Conservation (phyloP, 2,797 vertebrate species). For the Enteromius paludinosus region DNA sequence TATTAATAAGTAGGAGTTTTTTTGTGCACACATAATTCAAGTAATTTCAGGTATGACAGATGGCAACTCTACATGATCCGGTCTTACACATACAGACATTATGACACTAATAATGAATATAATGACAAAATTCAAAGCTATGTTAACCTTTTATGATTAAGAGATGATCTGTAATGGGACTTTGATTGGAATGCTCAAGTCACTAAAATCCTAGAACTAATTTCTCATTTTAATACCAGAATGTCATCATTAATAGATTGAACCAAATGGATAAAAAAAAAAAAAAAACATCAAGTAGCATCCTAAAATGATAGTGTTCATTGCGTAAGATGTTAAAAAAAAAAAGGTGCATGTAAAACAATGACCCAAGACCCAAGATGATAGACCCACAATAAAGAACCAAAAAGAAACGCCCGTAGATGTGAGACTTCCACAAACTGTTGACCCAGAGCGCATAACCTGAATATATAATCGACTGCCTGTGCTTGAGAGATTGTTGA, state of each 20-base stretch:
- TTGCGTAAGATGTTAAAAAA: background rate
- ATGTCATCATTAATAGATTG: background rate
- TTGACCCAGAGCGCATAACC: conserved; percentile 1
- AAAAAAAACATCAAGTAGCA: background rate
- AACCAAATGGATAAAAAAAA: background rate
- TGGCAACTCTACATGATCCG: conserved; percentile 52
- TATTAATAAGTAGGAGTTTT: conserved; percentile 29
- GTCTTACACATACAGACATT: conserved; percentile 35
- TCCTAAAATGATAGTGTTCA: background rate
- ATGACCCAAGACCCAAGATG: background rate
- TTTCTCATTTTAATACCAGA: background rate
- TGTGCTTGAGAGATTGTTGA: conserved; percentile 9
- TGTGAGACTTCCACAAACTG: conserved; percentile 2
- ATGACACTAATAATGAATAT: background rate
- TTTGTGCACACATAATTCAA: conserved; percentile 74
- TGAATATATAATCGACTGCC: background rate
- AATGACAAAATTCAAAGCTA: background rate
- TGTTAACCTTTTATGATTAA: background rate
- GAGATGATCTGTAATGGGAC: background rate
- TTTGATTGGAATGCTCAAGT: conserved; percentile 15
- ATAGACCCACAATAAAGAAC: conserved; percentile 2
- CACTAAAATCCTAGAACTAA: background rate
- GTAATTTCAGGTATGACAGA: conserved; percentile 75
- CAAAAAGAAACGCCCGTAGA: background rate
- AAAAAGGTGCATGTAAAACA: background rate